phyloP scores from a whole-genome alignment of 1,140 invertebrate species.

The Parapsyche elsis region DNA sequence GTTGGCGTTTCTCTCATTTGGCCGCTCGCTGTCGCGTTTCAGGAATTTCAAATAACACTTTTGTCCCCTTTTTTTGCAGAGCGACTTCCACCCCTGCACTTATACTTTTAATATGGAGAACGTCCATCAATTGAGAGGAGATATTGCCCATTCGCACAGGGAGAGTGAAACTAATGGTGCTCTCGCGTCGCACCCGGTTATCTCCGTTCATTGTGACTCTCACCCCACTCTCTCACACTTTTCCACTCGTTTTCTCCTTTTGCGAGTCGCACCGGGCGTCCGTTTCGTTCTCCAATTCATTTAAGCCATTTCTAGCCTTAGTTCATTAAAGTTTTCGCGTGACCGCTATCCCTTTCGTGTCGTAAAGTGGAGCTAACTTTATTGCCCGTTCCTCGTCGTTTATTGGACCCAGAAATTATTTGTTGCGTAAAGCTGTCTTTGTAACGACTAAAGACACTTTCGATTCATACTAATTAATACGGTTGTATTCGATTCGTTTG shows the following conservation, averaged over 20 bases:
- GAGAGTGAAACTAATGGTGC: conserved; percentile 38
- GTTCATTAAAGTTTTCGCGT: conserved; percentile 37
- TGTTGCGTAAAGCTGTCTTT: neutral
- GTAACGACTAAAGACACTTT: no score
- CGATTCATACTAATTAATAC: no score
- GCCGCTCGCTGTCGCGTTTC: conserved; percentile 15
- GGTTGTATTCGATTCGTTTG: no score
- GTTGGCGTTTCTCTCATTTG: conserved; percentile 5
- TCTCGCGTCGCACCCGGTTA: conserved; percentile 26
- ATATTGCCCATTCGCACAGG: conserved; percentile 44
- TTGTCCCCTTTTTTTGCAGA: conserved; percentile 40
- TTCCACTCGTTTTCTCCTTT: conserved; percentile 13
- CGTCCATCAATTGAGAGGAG: conserved; percentile 48
- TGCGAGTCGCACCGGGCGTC: neutral
- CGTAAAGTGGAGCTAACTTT: conserved; percentile 19
- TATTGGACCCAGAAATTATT: neutral
- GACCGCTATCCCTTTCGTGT: conserved; percentile 20
- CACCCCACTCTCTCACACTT: neutral
- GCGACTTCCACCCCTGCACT: conserved; percentile 28
- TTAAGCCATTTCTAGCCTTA: neutral
- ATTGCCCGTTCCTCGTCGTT: neutral
- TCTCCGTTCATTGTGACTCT: conserved; percentile 23
- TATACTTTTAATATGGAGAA: conserved; percentile 47
- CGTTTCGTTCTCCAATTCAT: conserved; percentile 5
- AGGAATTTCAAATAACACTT: conserved; percentile 45